These are phyloP conservation scores for Cosmopolites sordidus DNA, from an alignment of 2,888 invertebrate species.

Conservation along the genomic window DNA sequence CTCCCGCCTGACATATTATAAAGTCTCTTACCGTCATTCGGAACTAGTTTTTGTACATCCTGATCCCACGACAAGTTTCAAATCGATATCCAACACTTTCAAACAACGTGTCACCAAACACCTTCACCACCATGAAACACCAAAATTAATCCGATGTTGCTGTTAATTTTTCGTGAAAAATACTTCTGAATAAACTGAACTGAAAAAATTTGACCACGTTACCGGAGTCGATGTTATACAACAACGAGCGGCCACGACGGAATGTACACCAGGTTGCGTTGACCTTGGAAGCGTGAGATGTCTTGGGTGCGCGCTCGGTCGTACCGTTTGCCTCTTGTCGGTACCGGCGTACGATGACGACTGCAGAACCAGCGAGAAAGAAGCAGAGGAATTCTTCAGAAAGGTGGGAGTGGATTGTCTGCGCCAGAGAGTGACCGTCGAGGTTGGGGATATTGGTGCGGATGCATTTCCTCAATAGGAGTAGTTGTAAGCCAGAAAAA, in stretches of 20 bases:
- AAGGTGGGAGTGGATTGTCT: slow-evolving; percentile 12
- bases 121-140: neutral
- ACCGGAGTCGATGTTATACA: slow-evolving; percentile 9
- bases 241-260: slow-evolving; percentile 14
- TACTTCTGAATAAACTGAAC: neutral
- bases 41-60: neutral
- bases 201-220: neutral
- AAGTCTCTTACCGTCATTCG: neutral
- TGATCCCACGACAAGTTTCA: neutral
- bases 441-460: neutral
- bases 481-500: no score
- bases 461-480: no score
- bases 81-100: neutral
- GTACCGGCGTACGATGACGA: slow-evolving; percentile 26
- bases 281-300: slow-evolving; percentile 25
- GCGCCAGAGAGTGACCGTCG: slow-evolving; percentile 8
- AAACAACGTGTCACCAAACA: neutral
- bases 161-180: neutral
- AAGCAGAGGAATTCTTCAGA: slow-evolving; percentile 23
- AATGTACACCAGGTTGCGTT: slow-evolving; percentile 27
- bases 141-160: neutral
- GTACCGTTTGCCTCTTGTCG: slow-evolving; percentile 5
- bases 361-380: slow-evolving; percentile 17
- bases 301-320: slow-evolving; percentile 10
- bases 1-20: neutral